Conservation (phyloP, 2,113 vertebrate genomes). For the Trematocara zebra region DNA sequence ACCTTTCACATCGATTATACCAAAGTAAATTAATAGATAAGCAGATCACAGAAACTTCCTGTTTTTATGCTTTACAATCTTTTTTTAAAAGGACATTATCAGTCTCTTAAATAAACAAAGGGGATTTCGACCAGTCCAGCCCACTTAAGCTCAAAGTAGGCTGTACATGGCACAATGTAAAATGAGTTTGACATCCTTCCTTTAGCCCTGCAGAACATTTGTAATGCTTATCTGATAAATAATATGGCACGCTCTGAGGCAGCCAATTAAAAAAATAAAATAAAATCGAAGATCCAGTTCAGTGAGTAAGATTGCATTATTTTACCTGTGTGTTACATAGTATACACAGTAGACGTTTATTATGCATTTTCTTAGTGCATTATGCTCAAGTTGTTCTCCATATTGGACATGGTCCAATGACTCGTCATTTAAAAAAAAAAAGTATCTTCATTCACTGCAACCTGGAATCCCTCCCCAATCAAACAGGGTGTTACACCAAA, state of each 20-base stretch:
- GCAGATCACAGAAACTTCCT: neutral
- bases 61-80: too few species aligned
- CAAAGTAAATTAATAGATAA: neutral
- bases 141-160: neutral
- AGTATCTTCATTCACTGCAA: neutral
- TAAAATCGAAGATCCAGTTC: neutral
- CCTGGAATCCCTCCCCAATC: neutral
- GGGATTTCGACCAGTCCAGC: neutral
- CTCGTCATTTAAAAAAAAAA: rapidly evolving
- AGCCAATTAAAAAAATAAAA: neutral
- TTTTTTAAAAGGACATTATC: neutral
- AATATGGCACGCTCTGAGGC: neutral
- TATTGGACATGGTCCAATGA: neutral
- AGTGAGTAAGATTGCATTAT: neutral
- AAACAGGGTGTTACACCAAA: neutral
- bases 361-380: neutral
- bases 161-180: neutral
- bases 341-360: neutral
- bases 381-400: neutral
- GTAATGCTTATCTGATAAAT: neutral
- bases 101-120: neutral
- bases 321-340: neutral
- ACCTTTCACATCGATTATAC: neutral
- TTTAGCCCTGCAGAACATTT: neutral
- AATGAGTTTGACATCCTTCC: neutral